Base-by-base conservation (phyloP, 2,888 invertebrate genomes). In the Tetragonula carbonaria region DNA sequence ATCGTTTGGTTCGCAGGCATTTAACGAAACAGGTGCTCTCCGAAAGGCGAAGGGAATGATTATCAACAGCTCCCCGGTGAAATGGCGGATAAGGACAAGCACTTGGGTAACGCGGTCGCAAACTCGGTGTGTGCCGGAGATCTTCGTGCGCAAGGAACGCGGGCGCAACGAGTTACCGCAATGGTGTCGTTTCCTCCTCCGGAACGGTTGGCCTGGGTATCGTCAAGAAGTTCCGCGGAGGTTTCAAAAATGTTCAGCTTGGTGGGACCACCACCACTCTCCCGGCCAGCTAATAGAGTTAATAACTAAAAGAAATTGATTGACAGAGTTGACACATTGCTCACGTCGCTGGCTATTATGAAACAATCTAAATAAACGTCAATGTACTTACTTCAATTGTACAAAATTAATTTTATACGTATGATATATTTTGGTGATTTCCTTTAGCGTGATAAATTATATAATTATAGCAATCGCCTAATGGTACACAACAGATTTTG, bases 171-270 rank as follows among this genome's bases (percentile, higher is more conserved):
- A 77, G 71, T 77, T 38, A 50, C 77, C 63, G 62, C 71, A 45
- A 71, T 28, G 53, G 55, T 55, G 71, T 45, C 63, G 53, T 71
- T 77, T 65, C 23, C 71, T 65, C 21, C 45, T 45, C 21, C 38
- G 71, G 63, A 77, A 77, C 14, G 55, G 63, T 77, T 77, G 77
- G 55, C 71, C 77, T 55, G 71, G 53, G 77, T 77, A 55, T 77
- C 63, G 77, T 71, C 71, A 71, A 71, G 55, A 71, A 77, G 63
- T 71, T 77, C 8, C 45, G 18, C n/a, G 11, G 68, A 51, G 59
- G 59, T 55, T 13, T 68, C 23, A 51, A 77, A 71, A 71, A 63
- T 71, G 63, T 63, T 55, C 77, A 21, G 6, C 14, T 13, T 14
- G 28, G 51, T 16, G 50, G 45, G 6, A 38, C 38, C n/a, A n/a